phyloP scores from a whole-genome alignment of 2,113 vertebrate genomes.

The Pomatostomus ruficeps region DNA sequence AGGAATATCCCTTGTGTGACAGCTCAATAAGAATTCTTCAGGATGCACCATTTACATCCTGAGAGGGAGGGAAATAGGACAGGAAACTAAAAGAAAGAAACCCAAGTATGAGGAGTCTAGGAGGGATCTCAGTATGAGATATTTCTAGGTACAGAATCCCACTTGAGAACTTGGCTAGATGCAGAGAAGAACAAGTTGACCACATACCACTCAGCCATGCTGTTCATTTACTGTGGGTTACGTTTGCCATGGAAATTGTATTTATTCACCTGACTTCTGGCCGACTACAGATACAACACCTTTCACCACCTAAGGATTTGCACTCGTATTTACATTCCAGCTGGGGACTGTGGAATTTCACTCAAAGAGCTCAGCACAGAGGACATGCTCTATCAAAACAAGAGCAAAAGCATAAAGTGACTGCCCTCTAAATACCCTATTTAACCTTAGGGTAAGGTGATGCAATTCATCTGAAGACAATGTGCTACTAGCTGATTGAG shows the following conservation, averaged over 20 bases:
- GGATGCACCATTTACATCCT: background rate
- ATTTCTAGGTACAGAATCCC: background rate
- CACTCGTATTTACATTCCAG: background rate
- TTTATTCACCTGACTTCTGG: constrained; percentile 21
- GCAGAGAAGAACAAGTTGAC: background rate
- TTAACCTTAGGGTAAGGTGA: background rate
- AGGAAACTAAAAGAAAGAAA: constrained; percentile 9
- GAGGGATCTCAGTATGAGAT: background rate
- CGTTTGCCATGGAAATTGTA: background rate
- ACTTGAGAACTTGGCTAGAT: background rate
- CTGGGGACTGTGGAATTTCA: background rate
- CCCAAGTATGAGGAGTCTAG: background rate
- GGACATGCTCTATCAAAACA: background rate
- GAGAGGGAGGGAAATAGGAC: background rate
- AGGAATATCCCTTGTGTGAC: background rate
- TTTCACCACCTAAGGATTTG: constrained; percentile 15
- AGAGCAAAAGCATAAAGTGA: background rate
- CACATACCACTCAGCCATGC: background rate
- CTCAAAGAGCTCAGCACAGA: background rate
- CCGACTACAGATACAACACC: background rate
- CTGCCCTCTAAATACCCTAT: background rate
- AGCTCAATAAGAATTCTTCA: background rate
- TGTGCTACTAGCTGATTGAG: background rate
- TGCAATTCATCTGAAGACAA: background rate
- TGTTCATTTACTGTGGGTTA: background rate